Evolutionary conservation across 2,797 vertebrate species (phyloP), one percentile per base, ranked within the genome.

Genomic region (Nannoperca obscura): DNA sequence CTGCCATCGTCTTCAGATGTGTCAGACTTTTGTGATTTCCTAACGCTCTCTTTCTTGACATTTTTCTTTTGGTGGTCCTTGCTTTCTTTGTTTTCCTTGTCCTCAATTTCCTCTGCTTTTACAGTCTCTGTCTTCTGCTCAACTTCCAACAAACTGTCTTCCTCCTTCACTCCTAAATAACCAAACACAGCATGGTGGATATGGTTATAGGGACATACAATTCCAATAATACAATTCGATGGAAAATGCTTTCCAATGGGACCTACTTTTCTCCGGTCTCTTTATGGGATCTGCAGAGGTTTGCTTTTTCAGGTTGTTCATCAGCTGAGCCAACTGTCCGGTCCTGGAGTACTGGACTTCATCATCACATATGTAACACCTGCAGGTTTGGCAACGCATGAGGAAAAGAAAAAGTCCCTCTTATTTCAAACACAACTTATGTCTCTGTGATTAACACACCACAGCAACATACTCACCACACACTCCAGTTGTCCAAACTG

Each of bases 321-420:
- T 93, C 83, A 96, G 91, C 86, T 99, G 97, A 86, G 96, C 96
- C 92, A 99, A 73, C 47, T 92, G 94, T 38, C 94, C 95, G 0
- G 96, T 96, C 85, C 81, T 93, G 71, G 92, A 96, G 86, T 96
- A 98, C 3, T 93, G 94, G 77, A 98, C 95, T 76, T 97, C 96
- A 13, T 95, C 93, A 87, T 99, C 96, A 62, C 97, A 99, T 5
- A 95, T 72, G 83, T 99, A 98, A 94, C 97, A 98, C 97, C 97
- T 99, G 85, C 53, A 61, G 68, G 71, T 42, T 54, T 30, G 55
- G 71, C 8, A 47, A 59, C 14, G 78, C 11, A 71, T 63, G 38
- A n/a, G 46, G 57, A 13, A 61, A 47, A 6, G 38, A 11, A n/a
- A 1, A 2, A 17, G 7, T 36, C 32, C 34, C 58, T 17, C 15